Evolutionary conservation across 2,113 vertebrate genomes (phyloP).

Genomic region (Alexandromys fortis): DNA sequence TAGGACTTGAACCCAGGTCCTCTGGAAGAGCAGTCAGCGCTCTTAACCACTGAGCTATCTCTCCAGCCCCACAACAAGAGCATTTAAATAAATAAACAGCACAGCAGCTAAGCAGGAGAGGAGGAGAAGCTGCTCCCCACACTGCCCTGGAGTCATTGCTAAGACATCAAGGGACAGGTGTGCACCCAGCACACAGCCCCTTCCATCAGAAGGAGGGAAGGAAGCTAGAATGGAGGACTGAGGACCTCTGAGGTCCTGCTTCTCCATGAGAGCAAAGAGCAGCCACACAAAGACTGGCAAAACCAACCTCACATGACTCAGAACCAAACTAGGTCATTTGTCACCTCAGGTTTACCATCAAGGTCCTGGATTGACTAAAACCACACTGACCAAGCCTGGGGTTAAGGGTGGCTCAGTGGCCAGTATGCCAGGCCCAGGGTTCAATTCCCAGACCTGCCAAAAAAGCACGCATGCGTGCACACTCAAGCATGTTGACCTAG

Average conservation of each 20-base stretch:
- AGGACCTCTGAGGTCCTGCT: not conserved
- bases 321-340: not conserved
- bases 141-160: not conserved
- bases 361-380: constrained; percentile 4
- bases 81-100: not conserved
- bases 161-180: not conserved
- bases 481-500: not conserved
- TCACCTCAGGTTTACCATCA: not conserved
- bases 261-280: not conserved
- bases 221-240: not conserved
- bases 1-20: no score
- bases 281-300: not conserved
- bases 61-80: not conserved
- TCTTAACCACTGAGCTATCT: no score
- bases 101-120: no score
- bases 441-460: not conserved
- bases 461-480: not conserved
- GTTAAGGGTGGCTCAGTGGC: not conserved
- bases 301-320: not conserved
- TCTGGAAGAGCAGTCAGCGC: no score
- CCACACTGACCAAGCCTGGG: not conserved
- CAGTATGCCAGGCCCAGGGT: not conserved
- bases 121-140: not conserved
- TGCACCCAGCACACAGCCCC: not conserved
- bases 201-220: not conserved